Evolutionary conservation across 2,113 vertebrate genomes (phyloP).

Genomic region (Synchiropus splendidus): DNA sequence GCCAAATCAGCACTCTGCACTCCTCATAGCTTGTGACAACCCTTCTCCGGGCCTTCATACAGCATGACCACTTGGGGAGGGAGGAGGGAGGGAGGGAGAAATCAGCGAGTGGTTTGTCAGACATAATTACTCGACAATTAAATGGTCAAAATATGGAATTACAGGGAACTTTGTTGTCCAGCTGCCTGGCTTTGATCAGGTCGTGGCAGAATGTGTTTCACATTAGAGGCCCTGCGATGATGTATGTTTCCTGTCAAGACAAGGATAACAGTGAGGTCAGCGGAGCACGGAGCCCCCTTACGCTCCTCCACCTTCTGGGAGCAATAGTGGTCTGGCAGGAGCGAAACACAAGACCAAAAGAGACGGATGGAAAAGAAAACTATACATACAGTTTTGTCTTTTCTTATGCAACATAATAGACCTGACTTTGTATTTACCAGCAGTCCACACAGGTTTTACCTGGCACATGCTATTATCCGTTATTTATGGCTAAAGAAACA

Average conservation of each 20-base stretch:
- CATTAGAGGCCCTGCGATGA: conserved; percentile 69
- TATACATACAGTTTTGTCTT: too few species aligned
- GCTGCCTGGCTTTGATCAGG: conserved; percentile 65
- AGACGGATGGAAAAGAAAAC: conserved; percentile 26
- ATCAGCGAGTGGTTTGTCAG: conserved; percentile 64
- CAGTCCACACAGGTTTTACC: too few species aligned
- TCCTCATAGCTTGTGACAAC: conserved; percentile 43
- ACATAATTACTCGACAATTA: conserved; percentile 71
- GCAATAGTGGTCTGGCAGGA: conserved; percentile 58
- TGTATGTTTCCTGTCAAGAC: conserved; percentile 84
- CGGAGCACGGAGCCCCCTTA: conserved; percentile 65
- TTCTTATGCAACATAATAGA: too few species aligned
- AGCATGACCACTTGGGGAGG: conserved; percentile 13
- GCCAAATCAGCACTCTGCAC: conserved; percentile 38
- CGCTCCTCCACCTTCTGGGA: conserved; percentile 57
- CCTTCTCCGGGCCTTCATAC: conserved; percentile 29
- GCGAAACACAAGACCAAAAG: conserved; percentile 36
- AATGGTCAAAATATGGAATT: conserved; percentile 64
- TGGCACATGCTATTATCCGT: too few species aligned
- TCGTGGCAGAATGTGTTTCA: conserved; percentile 62
- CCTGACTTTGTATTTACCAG: too few species aligned
- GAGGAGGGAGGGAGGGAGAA: conserved; percentile 6
- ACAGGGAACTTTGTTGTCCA: conserved; percentile 62
- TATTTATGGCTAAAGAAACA: too few species aligned
- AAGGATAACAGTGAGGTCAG: conserved; percentile 82